Conservation (phyloP, 2,888 invertebrate genomes). For the Lacanobia wlatinum region DNA sequence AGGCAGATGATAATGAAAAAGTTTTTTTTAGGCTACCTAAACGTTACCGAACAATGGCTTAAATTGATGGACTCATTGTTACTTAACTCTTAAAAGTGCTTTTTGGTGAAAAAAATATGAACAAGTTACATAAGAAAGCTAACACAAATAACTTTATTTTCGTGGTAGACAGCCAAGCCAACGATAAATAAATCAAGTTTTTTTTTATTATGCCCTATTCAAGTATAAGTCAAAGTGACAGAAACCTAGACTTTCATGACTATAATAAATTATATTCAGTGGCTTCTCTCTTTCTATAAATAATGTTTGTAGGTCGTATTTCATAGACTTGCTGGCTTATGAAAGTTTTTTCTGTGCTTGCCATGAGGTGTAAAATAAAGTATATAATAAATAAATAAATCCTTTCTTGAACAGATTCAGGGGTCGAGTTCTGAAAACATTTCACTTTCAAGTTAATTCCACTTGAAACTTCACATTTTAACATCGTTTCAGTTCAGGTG, state of each 20-base stretch:
- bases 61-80: too few relatives aligned
- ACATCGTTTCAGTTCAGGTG: background rate
- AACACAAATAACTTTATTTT: constrained; percentile 33
- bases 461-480: background rate
- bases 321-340: background rate
- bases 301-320: constrained; percentile 13
- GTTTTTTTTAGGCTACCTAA: too few relatives aligned
- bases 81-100: constrained; percentile 13
- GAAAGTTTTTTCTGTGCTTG: background rate
- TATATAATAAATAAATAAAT: background rate
- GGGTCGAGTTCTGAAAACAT: background rate
- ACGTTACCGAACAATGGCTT: too few relatives aligned
- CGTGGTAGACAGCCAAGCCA: background rate
- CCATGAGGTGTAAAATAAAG: too few relatives aligned
- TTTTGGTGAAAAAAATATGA: constrained; percentile 5
- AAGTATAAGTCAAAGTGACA: constrained; percentile 16
- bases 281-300: background rate
- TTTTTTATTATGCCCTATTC: constrained; percentile 5
- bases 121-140: constrained; percentile 12
- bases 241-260: background rate
- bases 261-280: constrained; percentile 31
- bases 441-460: background rate
- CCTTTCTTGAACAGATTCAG: background rate
- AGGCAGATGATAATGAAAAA: too few relatives aligned
- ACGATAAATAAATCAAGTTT: constrained; percentile 30